Conservation (phyloP, 2,888 invertebrate genomes). For the Malthinus seriepunctatus region DNA sequence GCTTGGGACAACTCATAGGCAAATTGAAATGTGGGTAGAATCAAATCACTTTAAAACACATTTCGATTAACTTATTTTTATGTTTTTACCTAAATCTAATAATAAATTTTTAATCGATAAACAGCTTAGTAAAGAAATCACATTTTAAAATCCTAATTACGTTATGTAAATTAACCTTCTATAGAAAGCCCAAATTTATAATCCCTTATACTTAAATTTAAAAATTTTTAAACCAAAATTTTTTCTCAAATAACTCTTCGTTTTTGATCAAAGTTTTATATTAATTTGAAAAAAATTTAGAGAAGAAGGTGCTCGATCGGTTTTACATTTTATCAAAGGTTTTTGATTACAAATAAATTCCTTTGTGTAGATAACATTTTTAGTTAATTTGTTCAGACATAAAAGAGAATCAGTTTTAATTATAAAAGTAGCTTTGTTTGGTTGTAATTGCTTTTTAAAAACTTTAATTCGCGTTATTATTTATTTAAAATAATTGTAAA, state of each 20-base stretch:
- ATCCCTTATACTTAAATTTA: background rate
- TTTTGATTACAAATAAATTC: conserved; percentile 17
- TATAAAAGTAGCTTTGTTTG: conserved; percentile 5
- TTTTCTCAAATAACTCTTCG: no score
- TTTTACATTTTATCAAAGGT: conserved; percentile 14
- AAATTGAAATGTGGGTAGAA: no score
- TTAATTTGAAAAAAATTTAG: background rate
- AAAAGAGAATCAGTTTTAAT: conserved; percentile 14
- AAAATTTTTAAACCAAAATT: no score
- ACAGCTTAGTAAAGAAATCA: conserved; percentile 4
- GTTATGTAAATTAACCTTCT: background rate
- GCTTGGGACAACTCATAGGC: no score
- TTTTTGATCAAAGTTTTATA: no score
- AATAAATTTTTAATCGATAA: conserved; percentile 2
- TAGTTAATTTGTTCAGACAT: conserved; percentile 13
- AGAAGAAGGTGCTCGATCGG: conserved; percentile 11
- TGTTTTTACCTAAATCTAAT: background rate
- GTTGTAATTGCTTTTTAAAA: background rate
- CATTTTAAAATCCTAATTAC: conserved; percentile 6
- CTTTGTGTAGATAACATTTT: conserved; percentile 13
- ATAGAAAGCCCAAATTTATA: conserved; percentile 1
- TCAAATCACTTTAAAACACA: no score
- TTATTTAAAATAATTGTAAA: no score
- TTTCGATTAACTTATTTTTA: no score
- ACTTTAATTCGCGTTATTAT: conserved; percentile 5